Base-by-base conservation (phyloP, 1,140 invertebrate genomes). In the Parasteatoda tepidariorum region DNA sequence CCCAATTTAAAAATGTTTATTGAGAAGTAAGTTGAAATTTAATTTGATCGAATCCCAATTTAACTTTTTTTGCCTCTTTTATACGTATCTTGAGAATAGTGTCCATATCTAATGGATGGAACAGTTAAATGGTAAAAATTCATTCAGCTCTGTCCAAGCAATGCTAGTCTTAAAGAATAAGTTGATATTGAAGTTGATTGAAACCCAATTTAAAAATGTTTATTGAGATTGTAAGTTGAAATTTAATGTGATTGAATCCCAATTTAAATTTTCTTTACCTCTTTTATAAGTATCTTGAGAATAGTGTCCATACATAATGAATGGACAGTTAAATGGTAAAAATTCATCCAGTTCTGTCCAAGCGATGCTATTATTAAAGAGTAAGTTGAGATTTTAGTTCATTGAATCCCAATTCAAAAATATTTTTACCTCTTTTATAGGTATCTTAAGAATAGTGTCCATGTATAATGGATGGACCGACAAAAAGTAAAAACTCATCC, bases 291-390 rank as follows among this genome's bases (percentile, higher is more conserved):
- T 30, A 79, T 79, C 18, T 79, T 30, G 2, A 79, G 64, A 26
- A 79, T 57, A 2, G 76, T 79, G 3, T 64, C 76, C 76, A 79
- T 15, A 22, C 68, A 79, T 0, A 48, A 67, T 2, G 76, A 64
- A 62, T 79, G 76, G 5, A 79, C 76, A 2, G 76, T 67, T 2
- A 79, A 15, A 22, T 67, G 68, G 41, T 79, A 79, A 28, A 79
- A 79, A 0, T 62, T 64, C 76, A 79, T 79, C 76, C 76, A 79
- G 48, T 79, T 67, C 24, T 79, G 76, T 15, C 76, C 76, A 9
- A 79, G 68, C 5, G 68, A 26, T 6, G 76, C 76, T 11, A 79
- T 1, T 18, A 68, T 64, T 2, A 79, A 22, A 26, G 74, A 73
- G 48, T 75, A 84, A 2, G 74, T 81, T 5, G 83, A 55, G n/a